Conservation (phyloP, 2,113 vertebrate genomes). For the Hyperopisus bebe region DNA sequence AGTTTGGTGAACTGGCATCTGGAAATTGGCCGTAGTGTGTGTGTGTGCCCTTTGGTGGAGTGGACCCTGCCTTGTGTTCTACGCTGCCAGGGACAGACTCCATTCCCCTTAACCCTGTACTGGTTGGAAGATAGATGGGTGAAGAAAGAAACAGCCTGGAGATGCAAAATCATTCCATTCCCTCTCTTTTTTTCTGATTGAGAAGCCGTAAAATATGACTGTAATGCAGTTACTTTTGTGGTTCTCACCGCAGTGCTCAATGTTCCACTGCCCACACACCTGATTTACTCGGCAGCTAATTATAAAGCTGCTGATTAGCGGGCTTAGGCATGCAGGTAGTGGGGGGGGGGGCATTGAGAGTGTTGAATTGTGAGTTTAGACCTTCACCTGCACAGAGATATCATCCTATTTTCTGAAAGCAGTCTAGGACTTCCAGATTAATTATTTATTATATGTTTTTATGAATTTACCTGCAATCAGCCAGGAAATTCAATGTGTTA, state of each 20-base stretch:
- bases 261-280: neutral
- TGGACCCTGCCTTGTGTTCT: neutral
- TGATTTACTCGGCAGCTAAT: neutral
- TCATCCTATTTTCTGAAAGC: neutral
- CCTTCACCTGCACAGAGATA: neutral
- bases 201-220: neutral
- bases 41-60: neutral
- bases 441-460: neutral
- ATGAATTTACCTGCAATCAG: neutral
- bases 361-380: neutral
- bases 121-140: neutral
- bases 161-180: neutral
- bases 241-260: neutral
- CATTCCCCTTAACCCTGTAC: neutral
- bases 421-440: neutral
- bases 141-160: neutral
- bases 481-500: neutral
- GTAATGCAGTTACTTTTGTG: neutral
- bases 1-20: neutral
- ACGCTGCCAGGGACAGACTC: neutral
- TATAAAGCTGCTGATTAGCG: neutral
- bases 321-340: neutral
- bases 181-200: neutral
- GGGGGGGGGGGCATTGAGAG: neutral
- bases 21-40: neutral